Evolutionary conservation across 1,140 invertebrate genomes (phyloP), one percentile per base, ranked within the genome.

Genomic region (Zaprionus davidi): DNA sequence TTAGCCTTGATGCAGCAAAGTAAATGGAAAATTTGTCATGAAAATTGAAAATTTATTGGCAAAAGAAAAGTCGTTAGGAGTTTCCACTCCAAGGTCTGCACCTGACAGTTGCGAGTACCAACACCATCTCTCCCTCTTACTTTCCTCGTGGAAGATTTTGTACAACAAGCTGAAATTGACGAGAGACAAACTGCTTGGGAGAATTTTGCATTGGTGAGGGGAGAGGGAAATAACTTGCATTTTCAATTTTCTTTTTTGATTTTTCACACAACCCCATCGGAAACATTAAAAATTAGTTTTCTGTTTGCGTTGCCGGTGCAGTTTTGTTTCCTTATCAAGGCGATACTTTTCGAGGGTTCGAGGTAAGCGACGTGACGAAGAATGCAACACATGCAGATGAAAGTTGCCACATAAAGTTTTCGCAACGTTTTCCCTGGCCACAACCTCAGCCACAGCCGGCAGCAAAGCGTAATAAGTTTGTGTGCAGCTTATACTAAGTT

Each of bases 41-140:
- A 77, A 82, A 82, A 82, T 79, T 82, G 68, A 82, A 82, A 82
- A 82, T 82, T 82, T 82, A 82, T 82, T 72, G 81, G 64, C 71
- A 51, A 44, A 68, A 62, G 58, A 82, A 82, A 76, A 76, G 76
- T 76, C 41, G 44, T 71, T 64, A 55, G 55, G 41, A 41, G 24
- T 49, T 24, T 17, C 44, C 55, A 46, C 58, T 9, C 36, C 28
- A 62, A 26, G 38, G 15, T 15, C 12, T 38, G 12, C 49, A 31
- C 9, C 46, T 68, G 53, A 38, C 53, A 13, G 20, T 44, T 64
- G 57, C 20, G 17, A 38, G 36, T 26, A 31, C 24, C 20, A 20
- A 1, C 13, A 17, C n/a, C 4, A 9, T 17, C 5, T 2, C 20
- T 34, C n/a, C 15, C 12, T 4, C 26, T 55, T 31, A 5, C 34